A percentile compares a stretch with the other conserved stretches of the same genome.
These are phyloP conservation scores for Ophonus ardosiacus DNA, from an alignment of 2,888 invertebrate genomes.

Conservation along the genomic window DNA sequence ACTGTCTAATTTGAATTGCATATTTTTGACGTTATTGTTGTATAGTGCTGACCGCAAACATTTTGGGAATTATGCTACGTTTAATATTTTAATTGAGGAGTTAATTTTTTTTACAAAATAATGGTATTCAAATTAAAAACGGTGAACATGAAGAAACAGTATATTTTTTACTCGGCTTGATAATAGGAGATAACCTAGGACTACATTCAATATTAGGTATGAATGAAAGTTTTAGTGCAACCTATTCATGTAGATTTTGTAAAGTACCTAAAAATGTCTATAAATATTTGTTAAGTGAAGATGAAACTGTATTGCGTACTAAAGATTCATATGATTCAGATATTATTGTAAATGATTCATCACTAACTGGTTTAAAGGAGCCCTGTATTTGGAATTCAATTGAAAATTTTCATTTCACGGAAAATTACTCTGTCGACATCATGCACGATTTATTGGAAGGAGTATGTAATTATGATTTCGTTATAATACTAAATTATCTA, in stretches of 20 bases:
- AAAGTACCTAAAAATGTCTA: slow-evolving; percentile 39
- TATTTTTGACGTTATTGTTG: slow-evolving; percentile 63
- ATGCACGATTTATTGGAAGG: slow-evolving; percentile 68
- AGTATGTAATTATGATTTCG: slow-evolving; percentile 66
- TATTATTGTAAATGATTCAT: slow-evolving; percentile 61
- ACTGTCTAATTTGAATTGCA: background rate
- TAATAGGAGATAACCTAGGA: slow-evolving; percentile 65
- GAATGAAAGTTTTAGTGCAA: slow-evolving; percentile 62
- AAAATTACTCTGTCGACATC: slow-evolving; percentile 67
- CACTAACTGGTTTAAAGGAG: slow-evolving; percentile 66
- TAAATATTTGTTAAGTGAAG: background rate
- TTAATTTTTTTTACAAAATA: slow-evolving; percentile 34
- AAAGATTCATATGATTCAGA: slow-evolving; percentile 64
- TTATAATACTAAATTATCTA: slow-evolving; percentile 62
- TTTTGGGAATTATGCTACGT: slow-evolving; percentile 65
- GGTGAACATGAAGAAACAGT: slow-evolving; percentile 30
- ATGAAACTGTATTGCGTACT: slow-evolving; percentile 28
- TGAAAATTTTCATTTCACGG: slow-evolving; percentile 66
- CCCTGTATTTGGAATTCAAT: slow-evolving; percentile 64
- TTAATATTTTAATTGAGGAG: slow-evolving; percentile 52
- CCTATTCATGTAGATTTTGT: slow-evolving; percentile 65
- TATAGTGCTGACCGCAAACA: slow-evolving; percentile 64
- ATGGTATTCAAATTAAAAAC: background rate
- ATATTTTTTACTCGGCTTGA: slow-evolving; percentile 55
- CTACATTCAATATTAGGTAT: slow-evolving; percentile 64